Evolutionary conservation across 2,888 invertebrate species (phyloP).

Genomic region (Selenia dentaria): DNA sequence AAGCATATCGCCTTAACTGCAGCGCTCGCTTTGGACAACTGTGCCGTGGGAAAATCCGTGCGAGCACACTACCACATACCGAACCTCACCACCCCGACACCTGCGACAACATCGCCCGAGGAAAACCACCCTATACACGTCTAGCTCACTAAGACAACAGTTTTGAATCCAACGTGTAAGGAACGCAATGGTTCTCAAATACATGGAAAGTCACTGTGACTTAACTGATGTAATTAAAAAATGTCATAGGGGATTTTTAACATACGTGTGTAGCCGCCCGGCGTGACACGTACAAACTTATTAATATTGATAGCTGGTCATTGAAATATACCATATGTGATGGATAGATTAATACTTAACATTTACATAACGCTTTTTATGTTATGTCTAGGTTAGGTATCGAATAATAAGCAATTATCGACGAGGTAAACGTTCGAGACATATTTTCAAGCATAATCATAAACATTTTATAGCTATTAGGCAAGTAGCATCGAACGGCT

Average conservation of each 20-base stretch:
- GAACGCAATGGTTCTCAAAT: conserved; percentile 1
- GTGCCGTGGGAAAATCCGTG: conserved; percentile 73
- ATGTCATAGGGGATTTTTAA: conserved; percentile 59
- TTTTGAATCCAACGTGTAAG: neutral
- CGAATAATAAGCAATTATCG: conserved; percentile 30
- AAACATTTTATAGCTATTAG: too few relatives aligned
- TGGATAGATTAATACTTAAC: conserved; percentile 30
- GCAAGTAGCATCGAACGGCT: too few relatives aligned
- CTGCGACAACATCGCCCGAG: neutral
- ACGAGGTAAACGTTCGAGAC: neutral
- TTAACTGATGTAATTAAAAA: conserved; percentile 42
- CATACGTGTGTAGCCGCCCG: conserved; percentile 46
- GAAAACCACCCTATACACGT: neutral
- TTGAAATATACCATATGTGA: conserved; percentile 38
- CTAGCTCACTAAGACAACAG: neutral
- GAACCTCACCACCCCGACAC: conserved; percentile 15
- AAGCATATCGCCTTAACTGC: conserved; percentile 35
- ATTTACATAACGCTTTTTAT: conserved; percentile 40
- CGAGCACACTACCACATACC: conserved; percentile 40
- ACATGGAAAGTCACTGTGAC: neutral
- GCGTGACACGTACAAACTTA: conserved; percentile 55
- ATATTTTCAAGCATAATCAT: too few relatives aligned
- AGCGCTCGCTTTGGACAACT: conserved; percentile 64
- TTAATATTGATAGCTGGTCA: conserved; percentile 53
- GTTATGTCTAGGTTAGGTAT: conserved; percentile 17